Conservation (phyloP, 2,888 invertebrate species). For the Clunio marinus region DNA sequence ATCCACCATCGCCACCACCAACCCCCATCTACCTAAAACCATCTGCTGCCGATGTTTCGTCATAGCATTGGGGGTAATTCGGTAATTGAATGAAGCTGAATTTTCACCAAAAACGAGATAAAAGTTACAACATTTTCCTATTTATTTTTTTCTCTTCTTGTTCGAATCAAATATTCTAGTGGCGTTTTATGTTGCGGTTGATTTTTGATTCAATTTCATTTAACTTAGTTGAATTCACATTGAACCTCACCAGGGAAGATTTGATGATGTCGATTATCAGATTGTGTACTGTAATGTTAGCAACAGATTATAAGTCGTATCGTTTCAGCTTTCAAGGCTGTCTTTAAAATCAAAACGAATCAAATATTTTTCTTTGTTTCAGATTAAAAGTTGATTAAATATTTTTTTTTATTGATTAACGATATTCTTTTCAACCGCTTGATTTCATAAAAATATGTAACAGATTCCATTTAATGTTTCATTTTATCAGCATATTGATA, state of each 20-base stretch:
- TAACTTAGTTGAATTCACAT: conserved; percentile 6
- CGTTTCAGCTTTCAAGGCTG: not conserved
- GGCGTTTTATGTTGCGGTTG: not conserved
- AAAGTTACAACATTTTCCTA: not conserved
- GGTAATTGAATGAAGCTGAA: conserved; percentile 15
- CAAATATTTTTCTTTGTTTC: not conserved
- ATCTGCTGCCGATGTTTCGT: conserved; percentile 16
- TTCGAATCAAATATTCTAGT: not conserved
- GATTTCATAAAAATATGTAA: not conserved
- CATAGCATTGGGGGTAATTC: not conserved
- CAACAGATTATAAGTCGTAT: not conserved
- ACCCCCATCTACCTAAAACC: no score
- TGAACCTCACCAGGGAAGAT: no score
- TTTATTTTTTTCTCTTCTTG: not conserved
- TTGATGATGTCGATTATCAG: not conserved
- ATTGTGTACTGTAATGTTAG: not conserved
- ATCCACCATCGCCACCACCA: not conserved
- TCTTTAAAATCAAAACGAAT: not conserved
- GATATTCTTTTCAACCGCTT: not conserved
- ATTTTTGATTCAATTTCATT: not conserved
- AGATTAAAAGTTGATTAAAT: not conserved
- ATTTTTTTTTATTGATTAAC: not conserved
- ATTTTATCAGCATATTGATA: not conserved
- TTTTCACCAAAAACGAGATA: not conserved
- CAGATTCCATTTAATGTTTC: not conserved